Evolutionary conservation across 1,140 invertebrate species (phyloP).

Genomic region (Mylabris phalerata): DNA sequence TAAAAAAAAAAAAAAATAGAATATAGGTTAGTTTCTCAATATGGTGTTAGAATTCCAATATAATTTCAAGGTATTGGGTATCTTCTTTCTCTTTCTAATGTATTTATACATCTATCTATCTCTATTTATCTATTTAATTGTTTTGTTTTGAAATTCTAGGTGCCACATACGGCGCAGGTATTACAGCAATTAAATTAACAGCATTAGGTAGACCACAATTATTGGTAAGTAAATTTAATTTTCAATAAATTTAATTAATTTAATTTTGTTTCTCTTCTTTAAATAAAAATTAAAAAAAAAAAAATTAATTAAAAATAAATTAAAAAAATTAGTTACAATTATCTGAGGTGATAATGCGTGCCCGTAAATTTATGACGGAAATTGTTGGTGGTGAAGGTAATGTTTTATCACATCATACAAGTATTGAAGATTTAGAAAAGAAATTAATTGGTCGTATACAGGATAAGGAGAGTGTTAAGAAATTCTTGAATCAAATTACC

Average conservation of each 20-base stretch:
- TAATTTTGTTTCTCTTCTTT: no score
- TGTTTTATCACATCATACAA: conserved; percentile 75
- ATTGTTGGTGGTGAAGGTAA: conserved; percentile 76
- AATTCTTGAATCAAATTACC: conserved; percentile 87
- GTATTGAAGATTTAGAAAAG: conserved; percentile 79
- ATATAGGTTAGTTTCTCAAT: no score
- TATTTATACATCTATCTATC: no score
- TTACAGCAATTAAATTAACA: conserved; percentile 96
- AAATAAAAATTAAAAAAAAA: no score
- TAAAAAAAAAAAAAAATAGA: no score
- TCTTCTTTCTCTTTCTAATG: no score
- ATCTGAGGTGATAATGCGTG: conserved; percentile 93
- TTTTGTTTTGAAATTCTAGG: conserved; percentile 49
- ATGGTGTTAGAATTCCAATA: no score
- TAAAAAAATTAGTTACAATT: conserved; percentile 71
- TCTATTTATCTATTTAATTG: no score
- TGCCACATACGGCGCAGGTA: conserved; percentile 88
- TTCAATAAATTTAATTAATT: no score
- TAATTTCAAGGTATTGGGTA: no score
- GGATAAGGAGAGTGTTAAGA: conserved; percentile 69
- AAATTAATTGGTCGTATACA: conserved; percentile 71
- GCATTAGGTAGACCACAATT: conserved; percentile 94
- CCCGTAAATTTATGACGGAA: conserved; percentile 86
- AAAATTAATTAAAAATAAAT: no score
- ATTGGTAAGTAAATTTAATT: conserved; percentile 59